Evolutionary conservation across 2,113 vertebrate genomes (phyloP).

Genomic region (Benitochromis conjunctus): DNA sequence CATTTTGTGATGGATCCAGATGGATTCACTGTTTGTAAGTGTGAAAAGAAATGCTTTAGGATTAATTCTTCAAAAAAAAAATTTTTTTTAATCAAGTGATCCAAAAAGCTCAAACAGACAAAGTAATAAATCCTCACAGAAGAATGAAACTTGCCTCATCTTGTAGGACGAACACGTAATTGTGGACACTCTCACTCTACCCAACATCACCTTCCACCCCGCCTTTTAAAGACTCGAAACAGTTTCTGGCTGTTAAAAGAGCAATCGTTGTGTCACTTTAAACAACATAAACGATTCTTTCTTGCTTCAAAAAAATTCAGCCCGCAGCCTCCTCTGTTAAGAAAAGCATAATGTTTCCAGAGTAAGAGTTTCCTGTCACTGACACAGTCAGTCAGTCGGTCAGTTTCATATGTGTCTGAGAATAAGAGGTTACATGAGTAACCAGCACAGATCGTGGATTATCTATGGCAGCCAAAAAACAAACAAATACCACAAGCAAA

Average conservation of each 20-base stretch:
- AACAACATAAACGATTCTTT: neutral
- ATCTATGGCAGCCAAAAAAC: neutral
- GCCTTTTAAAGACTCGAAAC: conserved; percentile 1
- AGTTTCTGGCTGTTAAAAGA: neutral
- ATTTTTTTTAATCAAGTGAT: neutral
- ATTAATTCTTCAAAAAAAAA: neutral
- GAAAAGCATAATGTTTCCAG: neutral
- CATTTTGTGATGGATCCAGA: neutral
- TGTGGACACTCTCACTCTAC: neutral
- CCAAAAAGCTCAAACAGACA: neutral
- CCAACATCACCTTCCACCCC: neutral
- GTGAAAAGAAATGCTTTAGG: neutral
- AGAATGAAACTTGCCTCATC: conserved; percentile 29
- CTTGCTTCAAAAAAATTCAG: neutral
- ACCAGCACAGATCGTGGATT: neutral
- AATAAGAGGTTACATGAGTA: neutral
- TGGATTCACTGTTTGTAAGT: neutral
- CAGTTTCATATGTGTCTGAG: neutral
- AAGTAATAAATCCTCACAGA: neutral
- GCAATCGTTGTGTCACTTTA: neutral
- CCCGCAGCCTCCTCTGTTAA: neutral
- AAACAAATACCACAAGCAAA: neutral
- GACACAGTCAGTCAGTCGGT: neutral
- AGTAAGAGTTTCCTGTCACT: neutral
- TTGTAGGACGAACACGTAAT: neutral